phyloP scores from a whole-genome alignment of 2,113 vertebrate species.

The Stegostoma tigrinum region DNA sequence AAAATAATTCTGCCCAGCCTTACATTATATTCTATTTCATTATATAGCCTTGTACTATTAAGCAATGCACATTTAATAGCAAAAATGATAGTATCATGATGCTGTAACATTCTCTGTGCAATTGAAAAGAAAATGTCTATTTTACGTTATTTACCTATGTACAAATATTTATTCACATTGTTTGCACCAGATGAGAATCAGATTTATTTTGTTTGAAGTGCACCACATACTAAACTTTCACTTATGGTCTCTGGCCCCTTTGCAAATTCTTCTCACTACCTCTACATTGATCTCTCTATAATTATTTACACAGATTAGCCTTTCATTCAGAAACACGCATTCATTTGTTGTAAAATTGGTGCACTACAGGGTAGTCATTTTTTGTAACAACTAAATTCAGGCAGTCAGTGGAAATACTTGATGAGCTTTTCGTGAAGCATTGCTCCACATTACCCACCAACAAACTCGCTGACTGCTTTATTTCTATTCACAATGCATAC shows the following conservation, averaged over 20 bases:
- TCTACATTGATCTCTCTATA: background rate
- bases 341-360: background rate
- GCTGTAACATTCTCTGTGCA: background rate
- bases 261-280: background rate
- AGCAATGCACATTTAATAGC: background rate
- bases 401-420: background rate
- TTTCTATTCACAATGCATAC: background rate
- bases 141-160: background rate
- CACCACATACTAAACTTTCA: background rate
- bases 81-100: background rate
- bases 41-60: background rate
- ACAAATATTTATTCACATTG: no score
- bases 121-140: background rate
- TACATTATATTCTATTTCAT: background rate
- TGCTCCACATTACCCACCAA: background rate
- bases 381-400: background rate
- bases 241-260: background rate
- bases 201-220: background rate
- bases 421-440: background rate
- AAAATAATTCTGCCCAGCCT: background rate
- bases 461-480: background rate
- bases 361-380: background rate
- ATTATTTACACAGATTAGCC: constrained; percentile 14
- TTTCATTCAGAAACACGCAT: background rate
- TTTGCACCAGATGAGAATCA: background rate